phyloP scores from a whole-genome alignment of 1,140 invertebrate genomes.

The Eurosta solidaginis region DNA sequence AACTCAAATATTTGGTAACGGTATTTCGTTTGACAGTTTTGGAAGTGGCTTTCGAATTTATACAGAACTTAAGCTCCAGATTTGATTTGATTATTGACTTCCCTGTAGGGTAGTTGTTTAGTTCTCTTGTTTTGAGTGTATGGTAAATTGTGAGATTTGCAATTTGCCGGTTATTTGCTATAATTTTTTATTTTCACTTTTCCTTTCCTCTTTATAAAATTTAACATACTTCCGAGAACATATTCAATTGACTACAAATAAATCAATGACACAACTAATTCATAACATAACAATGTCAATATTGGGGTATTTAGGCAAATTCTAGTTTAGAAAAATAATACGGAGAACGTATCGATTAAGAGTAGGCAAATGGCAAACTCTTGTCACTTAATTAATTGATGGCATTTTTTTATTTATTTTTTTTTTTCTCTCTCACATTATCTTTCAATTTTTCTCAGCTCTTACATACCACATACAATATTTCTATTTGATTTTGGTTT shows the following conservation, averaged over 20 bases:
- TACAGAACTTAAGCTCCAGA: no score
- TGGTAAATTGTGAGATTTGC: background rate
- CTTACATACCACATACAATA: background rate
- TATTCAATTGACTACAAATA: background rate
- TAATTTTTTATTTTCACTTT: no score
- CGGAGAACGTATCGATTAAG: background rate
- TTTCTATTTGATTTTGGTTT: background rate
- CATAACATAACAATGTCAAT: no score
- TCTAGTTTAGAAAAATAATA: background rate
- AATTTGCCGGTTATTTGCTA: background rate
- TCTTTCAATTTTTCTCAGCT: conserved; percentile 18
- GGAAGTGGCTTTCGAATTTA: no score
- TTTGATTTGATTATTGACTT: no score
- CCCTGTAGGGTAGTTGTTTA: background rate
- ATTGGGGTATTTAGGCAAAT: background rate
- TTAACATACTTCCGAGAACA: background rate
- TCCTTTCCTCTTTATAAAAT: no score
- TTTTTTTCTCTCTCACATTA: conserved; percentile 39
- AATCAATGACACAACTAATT: background rate
- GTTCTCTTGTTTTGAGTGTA: background rate
- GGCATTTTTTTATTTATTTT: conserved; percentile 50
- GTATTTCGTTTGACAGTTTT: no score
- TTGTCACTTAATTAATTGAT: conserved; percentile 40
- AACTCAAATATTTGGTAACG: no score
- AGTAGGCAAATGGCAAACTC: background rate